A percentile compares a stretch with the other conserved stretches of the same genome.
Evolutionary conservation across 1,140 invertebrate genomes (phyloP).

Genomic region (Tyrophagus putrescentiae): DNA sequence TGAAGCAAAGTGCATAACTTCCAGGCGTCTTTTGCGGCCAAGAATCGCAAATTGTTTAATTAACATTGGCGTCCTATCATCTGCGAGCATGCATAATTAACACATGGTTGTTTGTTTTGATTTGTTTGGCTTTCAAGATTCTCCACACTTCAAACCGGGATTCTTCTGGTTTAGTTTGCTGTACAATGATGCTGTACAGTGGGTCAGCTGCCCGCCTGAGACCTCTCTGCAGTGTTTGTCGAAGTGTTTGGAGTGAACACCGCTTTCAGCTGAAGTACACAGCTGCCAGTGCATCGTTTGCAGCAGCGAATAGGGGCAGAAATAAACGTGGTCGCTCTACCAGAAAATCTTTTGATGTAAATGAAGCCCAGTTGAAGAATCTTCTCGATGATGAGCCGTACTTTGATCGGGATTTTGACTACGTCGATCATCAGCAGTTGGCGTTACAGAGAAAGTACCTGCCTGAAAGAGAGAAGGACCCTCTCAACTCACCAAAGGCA

Average conservation of each 20-base stretch:
- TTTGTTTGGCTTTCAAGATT: too few species aligned
- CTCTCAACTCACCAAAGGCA: neutral
- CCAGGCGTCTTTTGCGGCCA: too few species aligned
- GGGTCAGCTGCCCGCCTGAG: neutral
- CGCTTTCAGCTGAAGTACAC: neutral
- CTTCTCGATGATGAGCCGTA: slow-evolving; percentile 7
- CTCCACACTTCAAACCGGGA: too few species aligned
- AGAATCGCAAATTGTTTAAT: too few species aligned
- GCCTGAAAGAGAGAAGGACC: neutral
- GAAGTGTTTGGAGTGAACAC: neutral
- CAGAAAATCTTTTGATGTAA: neutral
- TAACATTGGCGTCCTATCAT: too few species aligned
- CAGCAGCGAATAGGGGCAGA: neutral
- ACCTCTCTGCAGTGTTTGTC: neutral
- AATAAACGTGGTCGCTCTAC: neutral
- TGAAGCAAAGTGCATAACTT: too few species aligned
- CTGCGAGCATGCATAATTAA: too few species aligned
- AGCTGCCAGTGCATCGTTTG: neutral
- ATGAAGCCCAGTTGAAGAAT: neutral
- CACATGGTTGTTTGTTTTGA: too few species aligned
- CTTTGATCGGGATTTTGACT: slow-evolving; percentile 11
- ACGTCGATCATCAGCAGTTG: neutral
- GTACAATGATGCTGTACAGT: too few species aligned
- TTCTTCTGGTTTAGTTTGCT: too few species aligned
- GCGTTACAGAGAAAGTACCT: neutral